Base-by-base conservation (phyloP, 2,113 vertebrate genomes). In the Tinamus guttatus region DNA sequence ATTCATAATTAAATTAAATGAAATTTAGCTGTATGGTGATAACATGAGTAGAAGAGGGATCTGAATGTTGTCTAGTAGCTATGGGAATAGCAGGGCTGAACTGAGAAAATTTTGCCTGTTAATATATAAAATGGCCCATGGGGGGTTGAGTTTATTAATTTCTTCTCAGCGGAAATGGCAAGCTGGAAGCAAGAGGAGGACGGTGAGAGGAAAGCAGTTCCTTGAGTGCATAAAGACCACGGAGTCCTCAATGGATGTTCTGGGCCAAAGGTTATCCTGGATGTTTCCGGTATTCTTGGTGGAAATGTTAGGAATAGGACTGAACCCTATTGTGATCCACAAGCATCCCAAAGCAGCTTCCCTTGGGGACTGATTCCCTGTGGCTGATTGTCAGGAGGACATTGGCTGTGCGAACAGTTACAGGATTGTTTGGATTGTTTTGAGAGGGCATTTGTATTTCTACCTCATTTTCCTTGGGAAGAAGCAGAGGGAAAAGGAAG, bases 1-100 rank as follows among this genome's bases (percentile, higher is more conserved):
- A 63, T 34, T 93, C 47, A 8, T 77, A 91, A 94, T 34, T 87
- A 54, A 94, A 93, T 93, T 87, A 93, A 87, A 71, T 70, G 40
- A 51, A 79, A 77, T 96, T 45, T 74, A 90, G 65, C 63, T 77
- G 24, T 73, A 85, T 15, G 5, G 45, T 25, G 75, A 20, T 89
- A 84, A 83, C 43, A 41, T 32, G 64, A 88, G 68, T 64, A 95
- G 85, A 91, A 88, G 80, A 43, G 43, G 32, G 60, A 41, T 47
- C 54, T 80, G 56, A 82, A 56, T 2, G 0, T 54, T 91, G 36
- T 73, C 22, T 87, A 4, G 49, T n/a, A 84, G 58, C 91, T 40
- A 5, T 68, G 54, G 49, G 84, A 85, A 60, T 73, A 80, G 58
- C 32, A 79, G 8, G 51, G 71, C 65, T 85, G 40, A 89, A 70